phyloP scores from a whole-genome alignment of 2,113 vertebrate genomes.

The Turdus rufiventris region DNA sequence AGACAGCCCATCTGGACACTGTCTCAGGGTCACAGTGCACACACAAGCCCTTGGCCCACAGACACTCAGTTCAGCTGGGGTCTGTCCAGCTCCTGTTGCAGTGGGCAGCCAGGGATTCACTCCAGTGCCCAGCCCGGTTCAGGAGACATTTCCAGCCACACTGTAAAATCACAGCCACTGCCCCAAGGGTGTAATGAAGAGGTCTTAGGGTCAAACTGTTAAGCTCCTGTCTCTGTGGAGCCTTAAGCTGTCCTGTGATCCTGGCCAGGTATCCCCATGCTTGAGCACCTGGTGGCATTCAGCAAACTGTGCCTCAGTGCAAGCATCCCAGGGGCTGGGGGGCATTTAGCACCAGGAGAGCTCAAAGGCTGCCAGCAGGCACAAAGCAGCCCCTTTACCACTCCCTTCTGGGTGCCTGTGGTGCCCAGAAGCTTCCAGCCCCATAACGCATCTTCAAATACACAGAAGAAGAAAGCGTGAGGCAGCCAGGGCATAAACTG shows the following conservation, averaged over 20 bases:
- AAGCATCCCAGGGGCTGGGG: neutral
- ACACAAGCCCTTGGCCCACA: neutral
- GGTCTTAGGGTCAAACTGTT: neutral
- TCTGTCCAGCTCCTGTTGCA: neutral
- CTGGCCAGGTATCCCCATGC: neutral
- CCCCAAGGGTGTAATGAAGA: neutral
- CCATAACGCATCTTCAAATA: neutral
- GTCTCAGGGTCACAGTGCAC: neutral
- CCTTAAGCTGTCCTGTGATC: constrained; percentile 22
- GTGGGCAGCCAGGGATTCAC: fast-evolving
- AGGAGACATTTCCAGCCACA: neutral
- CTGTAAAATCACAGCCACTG: neutral
- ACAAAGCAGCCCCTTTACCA: neutral
- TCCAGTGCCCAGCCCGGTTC: neutral
- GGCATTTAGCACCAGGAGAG: neutral
- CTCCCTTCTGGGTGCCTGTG: neutral
- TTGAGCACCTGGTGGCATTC: neutral
- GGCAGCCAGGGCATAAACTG: neutral
- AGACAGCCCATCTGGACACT: neutral
- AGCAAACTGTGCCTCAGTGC: neutral
- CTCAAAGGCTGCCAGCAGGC: neutral
- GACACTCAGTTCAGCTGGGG: fast-evolving
- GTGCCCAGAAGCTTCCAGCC: neutral
- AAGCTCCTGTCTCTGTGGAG: neutral
- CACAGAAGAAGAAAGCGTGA: neutral